Percentiles rank a stretch among this genome's conserved stretches.
Evolutionary conservation across 92 coral and sea anemone genomes (phyloP).

Genomic region (Heliopora coerulea): DNA sequence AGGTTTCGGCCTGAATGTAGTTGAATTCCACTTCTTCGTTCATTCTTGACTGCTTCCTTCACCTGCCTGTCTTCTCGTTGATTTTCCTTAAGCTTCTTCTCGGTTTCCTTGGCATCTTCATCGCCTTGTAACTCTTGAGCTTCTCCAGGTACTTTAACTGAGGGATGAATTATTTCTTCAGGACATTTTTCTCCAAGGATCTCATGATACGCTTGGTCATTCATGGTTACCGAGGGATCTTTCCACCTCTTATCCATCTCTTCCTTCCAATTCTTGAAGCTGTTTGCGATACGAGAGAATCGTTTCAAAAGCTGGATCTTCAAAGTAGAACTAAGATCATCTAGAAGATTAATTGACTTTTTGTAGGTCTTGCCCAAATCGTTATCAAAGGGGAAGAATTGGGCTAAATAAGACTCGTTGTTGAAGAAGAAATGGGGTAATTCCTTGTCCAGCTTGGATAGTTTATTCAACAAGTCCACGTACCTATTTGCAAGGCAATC

Average conservation of each 20-base stretch:
- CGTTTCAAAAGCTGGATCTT: neutral
- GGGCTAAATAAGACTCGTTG: neutral
- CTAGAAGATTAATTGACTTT: neutral
- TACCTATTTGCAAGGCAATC: slow-evolving; percentile 27
- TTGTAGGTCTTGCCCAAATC: neutral
- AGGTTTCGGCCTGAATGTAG: neutral
- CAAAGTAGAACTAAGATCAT: neutral
- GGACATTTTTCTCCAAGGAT: too few species aligned
- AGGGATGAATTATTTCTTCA: too few species aligned
- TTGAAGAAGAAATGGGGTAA: slow-evolving; percentile 36
- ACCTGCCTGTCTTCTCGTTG: neutral
- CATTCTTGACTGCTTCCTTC: neutral
- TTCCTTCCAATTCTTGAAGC: neutral
- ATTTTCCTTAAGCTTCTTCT: neutral
- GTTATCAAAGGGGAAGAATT: slow-evolving; percentile 24
- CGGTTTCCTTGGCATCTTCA: neutral
- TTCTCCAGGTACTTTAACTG: neutral
- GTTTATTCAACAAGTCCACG: slow-evolving; percentile 12
- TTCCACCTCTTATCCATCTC: neutral
- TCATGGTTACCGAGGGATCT: too few species aligned
- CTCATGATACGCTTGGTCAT: too few species aligned
- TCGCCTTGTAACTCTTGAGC: neutral
- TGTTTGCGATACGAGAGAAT: neutral
- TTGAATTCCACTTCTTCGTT: neutral
- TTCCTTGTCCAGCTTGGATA: slow-evolving; percentile 16